Conservation (phyloP, 2,113 vertebrate genomes). For the Anguilla japonica region DNA sequence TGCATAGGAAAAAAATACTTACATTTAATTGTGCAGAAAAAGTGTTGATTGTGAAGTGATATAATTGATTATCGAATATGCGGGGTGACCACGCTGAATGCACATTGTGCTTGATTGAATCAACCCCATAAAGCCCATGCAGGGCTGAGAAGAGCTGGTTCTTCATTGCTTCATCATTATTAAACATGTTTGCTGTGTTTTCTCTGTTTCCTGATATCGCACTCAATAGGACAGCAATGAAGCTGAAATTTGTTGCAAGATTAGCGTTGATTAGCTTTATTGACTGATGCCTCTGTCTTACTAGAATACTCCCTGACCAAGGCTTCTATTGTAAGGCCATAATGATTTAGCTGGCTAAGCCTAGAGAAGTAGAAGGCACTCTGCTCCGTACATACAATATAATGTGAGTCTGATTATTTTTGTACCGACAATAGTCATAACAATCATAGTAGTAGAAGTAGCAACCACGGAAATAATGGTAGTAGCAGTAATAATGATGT, state of each 20-base stretch:
- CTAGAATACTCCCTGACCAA: constrained; percentile 53
- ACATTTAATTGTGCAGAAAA: neutral
- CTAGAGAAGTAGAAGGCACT: constrained; percentile 28
- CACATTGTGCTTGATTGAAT: too few relatives aligned
- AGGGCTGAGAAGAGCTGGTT: too few relatives aligned
- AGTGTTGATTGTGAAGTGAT: too few relatives aligned
- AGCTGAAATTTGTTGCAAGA: constrained; percentile 45
- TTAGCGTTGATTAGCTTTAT: constrained; percentile 76
- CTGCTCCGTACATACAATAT: constrained; percentile 60
- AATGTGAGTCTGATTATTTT: too few relatives aligned
- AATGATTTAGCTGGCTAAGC: constrained; percentile 53
- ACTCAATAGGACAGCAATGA: too few relatives aligned
- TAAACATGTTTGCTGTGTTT: too few relatives aligned
- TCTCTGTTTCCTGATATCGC: too few relatives aligned
- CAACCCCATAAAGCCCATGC: too few relatives aligned
- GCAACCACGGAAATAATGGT: neutral
- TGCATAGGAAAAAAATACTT: neutral
- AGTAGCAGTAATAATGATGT: neutral
- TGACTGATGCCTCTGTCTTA: constrained; percentile 63
- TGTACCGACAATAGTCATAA: too few relatives aligned
- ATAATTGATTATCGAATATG: too few relatives aligned
- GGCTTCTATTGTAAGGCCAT: constrained; percentile 57
- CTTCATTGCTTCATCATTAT: too few relatives aligned
- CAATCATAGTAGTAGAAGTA: neutral
- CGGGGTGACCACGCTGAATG: too few relatives aligned